phyloP scores from a whole-genome alignment of 2,113 vertebrate genomes.

The Myotis davidii region DNA sequence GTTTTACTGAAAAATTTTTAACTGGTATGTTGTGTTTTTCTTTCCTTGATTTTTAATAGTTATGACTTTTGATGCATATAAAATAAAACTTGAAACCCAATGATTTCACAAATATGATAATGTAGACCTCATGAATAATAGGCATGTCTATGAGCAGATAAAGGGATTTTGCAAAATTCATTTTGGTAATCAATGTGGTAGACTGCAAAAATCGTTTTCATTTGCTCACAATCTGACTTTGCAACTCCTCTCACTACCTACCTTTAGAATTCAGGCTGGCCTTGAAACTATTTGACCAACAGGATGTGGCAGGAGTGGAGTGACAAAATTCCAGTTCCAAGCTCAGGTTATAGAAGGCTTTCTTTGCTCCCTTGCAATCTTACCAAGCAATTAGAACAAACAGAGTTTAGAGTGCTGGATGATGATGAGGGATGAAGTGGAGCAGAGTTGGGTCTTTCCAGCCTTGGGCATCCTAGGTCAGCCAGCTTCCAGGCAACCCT shows the following conservation, averaged over 20 bases:
- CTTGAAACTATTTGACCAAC: not conserved
- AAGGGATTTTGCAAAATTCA: not conserved
- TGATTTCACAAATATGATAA: not conserved
- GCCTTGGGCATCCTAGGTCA: not conserved
- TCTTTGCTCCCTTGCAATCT: not conserved
- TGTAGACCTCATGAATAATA: not conserved
- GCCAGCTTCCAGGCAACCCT: not conserved
- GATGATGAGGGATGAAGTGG: not conserved
- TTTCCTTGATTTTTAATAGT: not conserved
- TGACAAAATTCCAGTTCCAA: not conserved
- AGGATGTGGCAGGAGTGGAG: not conserved
- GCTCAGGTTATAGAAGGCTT: not conserved
- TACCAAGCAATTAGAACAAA: not conserved
- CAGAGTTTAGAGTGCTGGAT: not conserved
- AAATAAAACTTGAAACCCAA: not conserved
- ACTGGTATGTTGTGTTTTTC: not conserved
- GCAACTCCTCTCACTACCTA: not conserved
- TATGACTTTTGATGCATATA: not conserved
- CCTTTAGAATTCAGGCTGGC: not conserved
- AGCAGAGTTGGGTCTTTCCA: not conserved
- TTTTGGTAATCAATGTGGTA: not conserved
- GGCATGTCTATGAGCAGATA: not conserved
- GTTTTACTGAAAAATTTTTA: not conserved
- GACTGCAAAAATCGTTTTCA: not conserved
- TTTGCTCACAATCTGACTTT: not conserved